Percentiles rank a stretch among this genome's conserved stretches.
These are phyloP conservation scores for Meriones psammophilus DNA, from an alignment of 2,797 vertebrate genomes.

Conservation along the genomic window DNA sequence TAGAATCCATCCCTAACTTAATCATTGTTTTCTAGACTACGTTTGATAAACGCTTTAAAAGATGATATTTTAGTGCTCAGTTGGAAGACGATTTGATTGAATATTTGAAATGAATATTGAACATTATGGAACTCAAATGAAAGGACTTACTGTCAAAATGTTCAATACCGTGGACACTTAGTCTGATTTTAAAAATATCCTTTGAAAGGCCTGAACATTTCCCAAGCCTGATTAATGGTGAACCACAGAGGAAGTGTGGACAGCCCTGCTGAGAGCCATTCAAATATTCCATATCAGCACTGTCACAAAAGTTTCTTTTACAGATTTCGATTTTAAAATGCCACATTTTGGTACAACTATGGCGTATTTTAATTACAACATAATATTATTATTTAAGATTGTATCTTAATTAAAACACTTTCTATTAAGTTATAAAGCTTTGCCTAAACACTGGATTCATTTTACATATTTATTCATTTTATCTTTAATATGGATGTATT, in stretches of 20 bases:
- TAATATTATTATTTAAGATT: neutral
- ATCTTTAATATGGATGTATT: neutral
- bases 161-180: neutral
- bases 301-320: slow-evolving; percentile 22
- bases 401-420: neutral
- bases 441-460: neutral
- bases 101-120: slow-evolving; percentile 47
- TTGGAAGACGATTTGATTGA: slow-evolving; percentile 46
- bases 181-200: slow-evolving; percentile 10
- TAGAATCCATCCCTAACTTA: neutral
- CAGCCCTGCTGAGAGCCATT: neutral
- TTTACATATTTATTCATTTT: slow-evolving; percentile 4
- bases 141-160: slow-evolving; percentile 39
- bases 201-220: slow-evolving; percentile 36
- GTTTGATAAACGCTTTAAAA: slow-evolving; percentile 57
- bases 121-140: neutral
- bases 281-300: neutral
- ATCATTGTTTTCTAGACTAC: neutral
- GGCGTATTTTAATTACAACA: neutral
- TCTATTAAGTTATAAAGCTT: neutral
- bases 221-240: neutral
- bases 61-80: neutral
- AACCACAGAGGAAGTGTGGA: neutral
- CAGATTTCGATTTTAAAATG: slow-evolving; percentile 35
- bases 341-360: slow-evolving; percentile 10